Base-by-base conservation (phyloP, 2,888 invertebrate genomes). In the Oxystoma pomonae region DNA sequence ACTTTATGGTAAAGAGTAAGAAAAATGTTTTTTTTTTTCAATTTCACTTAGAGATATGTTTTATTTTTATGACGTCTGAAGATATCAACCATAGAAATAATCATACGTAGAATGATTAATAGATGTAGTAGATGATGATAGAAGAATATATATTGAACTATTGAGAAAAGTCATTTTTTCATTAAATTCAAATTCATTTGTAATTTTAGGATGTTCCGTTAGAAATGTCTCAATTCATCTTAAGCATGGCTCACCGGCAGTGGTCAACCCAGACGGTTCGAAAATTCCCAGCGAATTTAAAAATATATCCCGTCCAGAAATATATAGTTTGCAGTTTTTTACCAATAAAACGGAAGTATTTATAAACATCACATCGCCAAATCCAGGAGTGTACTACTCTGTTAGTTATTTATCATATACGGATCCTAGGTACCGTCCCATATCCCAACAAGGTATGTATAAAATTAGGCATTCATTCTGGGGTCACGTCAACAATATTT, bases 181-280 rank as follows among this genome's bases (percentile, higher is more conserved):
- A n/a, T n/a, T n/a, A n/a, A n/a, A n/a, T n/a, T n/a, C n/a, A n/a
- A n/a, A n/a, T n/a, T n/a, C n/a, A n/a, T n/a, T n/a, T n/a, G n/a
- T n/a, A n/a, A 68, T 74, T 70, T 61, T 69, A 77, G 78, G 72
- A 56, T 81, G 80, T 68, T 67, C 69, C 53, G 66, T 73, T 9
- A 72, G 77, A 70, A 85, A 88, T 72, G 87, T 91, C 59, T 82
- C 88, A 68, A 81, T 89, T 71, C 86, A 90, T 74, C 78, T 95
- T 61, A 94, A 94, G 76, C 87, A 90, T 70, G 91, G 91, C 16
- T 89, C 93, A 57, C 89, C 90, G 73, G 94, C 95, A 19, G 88
- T 94, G 1, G 87, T 94, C 64, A 89, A 88, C 75, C 91, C 93
- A 1, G 91, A 93, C 75, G 90, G 90, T 66, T 89, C 92, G 55